These are phyloP conservation scores for Ichneumoninae sp. DNA, from an alignment of 2,888 invertebrate genomes.

Conservation along the genomic window DNA sequence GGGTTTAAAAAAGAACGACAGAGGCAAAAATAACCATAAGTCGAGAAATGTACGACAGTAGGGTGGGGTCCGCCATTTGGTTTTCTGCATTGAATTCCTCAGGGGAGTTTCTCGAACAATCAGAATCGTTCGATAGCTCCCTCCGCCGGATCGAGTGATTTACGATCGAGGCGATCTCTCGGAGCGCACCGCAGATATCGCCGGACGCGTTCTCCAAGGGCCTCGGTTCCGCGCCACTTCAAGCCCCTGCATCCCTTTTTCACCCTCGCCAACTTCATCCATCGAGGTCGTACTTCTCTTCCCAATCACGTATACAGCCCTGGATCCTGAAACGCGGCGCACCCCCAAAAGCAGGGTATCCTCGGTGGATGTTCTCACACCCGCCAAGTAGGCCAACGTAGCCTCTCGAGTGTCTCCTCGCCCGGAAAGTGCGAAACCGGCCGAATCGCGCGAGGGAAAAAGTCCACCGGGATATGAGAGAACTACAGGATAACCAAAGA, in stretches of 20 bases:
- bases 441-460: constrained; percentile 6
- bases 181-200: constrained; percentile 38
- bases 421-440: not conserved
- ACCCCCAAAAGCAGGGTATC: not conserved
- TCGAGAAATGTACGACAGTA: not conserved
- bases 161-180: constrained; percentile 52
- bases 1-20: not conserved
- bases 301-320: not conserved
- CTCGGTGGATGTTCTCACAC: not conserved
- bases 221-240: not conserved
- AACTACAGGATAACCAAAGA: constrained; percentile 13
- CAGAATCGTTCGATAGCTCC: constrained; percentile 21
- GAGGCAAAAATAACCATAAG: not conserved
- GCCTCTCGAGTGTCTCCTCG: constrained; percentile 7
- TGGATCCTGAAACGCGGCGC: not conserved
- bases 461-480: not conserved
- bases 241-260: not conserved
- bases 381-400: not conserved
- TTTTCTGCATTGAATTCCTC: constrained; percentile 7
- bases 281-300: constrained; percentile 2
- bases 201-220: constrained; percentile 28
- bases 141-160: constrained; percentile 57
- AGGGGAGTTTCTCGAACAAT: constrained; percentile 14
- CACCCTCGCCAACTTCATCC: constrained; percentile 21
- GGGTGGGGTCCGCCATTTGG: constrained; percentile 1